Evolutionary conservation across 2,113 vertebrate genomes (phyloP).

Genomic region (Chaetops frenatus): DNA sequence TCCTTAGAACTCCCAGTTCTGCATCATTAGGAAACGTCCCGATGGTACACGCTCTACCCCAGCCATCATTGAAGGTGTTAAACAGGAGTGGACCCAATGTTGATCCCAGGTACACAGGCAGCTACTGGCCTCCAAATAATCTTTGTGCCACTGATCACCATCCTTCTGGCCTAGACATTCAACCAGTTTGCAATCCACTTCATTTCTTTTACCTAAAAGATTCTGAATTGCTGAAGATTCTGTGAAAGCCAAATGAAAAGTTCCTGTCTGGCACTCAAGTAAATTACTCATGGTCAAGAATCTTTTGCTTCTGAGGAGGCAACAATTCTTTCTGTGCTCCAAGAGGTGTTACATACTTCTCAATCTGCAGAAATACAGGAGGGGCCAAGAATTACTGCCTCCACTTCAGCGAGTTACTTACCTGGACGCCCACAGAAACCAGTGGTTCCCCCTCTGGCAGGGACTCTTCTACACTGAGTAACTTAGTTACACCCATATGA

Average conservation of each 20-base stretch:
- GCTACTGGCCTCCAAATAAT: neutral
- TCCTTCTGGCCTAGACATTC: neutral
- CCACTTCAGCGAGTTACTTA: neutral
- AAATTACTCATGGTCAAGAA: neutral
- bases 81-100: neutral
- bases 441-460: neutral
- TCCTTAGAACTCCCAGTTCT: neutral
- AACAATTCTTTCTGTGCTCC: neutral
- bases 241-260: neutral
- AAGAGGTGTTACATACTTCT: neutral
- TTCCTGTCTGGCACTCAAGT: neutral
- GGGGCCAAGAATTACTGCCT: neutral
- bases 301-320: neutral
- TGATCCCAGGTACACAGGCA: neutral
- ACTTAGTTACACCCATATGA: neutral
- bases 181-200: neutral
- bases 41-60: neutral
- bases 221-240: neutral
- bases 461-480: neutral
- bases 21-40: neutral
- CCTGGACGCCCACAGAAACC: neutral
- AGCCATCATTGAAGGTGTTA: neutral
- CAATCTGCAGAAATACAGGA: neutral
- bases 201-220: neutral
- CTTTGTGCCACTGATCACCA: neutral